Evolutionary conservation across 2,888 invertebrate species (phyloP).

Genomic region (Sisyra terminalis): DNA sequence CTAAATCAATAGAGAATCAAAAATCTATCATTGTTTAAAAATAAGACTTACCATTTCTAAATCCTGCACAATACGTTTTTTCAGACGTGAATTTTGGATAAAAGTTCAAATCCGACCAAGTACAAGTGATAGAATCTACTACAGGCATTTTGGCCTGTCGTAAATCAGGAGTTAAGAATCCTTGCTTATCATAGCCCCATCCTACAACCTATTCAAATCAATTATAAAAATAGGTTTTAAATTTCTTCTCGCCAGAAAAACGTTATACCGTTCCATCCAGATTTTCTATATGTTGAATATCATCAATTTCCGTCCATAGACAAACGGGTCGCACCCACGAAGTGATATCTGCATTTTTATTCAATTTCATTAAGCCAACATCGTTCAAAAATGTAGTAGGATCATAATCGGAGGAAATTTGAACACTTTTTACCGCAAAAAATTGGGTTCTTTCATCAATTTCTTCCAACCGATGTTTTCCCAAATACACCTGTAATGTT

Average conservation of each 20-base stretch:
- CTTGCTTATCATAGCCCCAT: conserved; percentile 38
- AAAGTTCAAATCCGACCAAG: conserved; percentile 41
- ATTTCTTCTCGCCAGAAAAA: conserved; percentile 8
- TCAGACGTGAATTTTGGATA: conserved; percentile 37
- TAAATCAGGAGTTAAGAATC: conserved; percentile 34
- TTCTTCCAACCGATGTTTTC: conserved; percentile 20
- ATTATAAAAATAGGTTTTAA: conserved; percentile 3
- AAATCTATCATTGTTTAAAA: too few relatives aligned
- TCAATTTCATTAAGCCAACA: conserved; percentile 34
- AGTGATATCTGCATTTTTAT: conserved; percentile 30
- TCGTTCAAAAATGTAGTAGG: conserved; percentile 28
- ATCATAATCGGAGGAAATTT: conserved; percentile 26
- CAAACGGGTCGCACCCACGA: conserved; percentile 37
- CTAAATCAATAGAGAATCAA: conserved; percentile 24
- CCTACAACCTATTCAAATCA: conserved; percentile 21
- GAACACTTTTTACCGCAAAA: conserved; percentile 24
- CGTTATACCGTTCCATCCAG: conserved; percentile 7
- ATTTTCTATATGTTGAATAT: conserved; percentile 18
- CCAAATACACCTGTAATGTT: conserved; percentile 22
- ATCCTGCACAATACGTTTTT: conserved; percentile 29
- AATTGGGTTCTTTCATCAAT: conserved; percentile 30
- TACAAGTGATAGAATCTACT: conserved; percentile 38
- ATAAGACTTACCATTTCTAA: conserved; percentile 21
- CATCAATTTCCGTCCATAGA: conserved; percentile 33
- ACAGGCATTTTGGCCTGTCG: conserved; percentile 41